phyloP scores from a whole-genome alignment of 2,113 vertebrate genomes.

The Rhizomys pruinosus region DNA sequence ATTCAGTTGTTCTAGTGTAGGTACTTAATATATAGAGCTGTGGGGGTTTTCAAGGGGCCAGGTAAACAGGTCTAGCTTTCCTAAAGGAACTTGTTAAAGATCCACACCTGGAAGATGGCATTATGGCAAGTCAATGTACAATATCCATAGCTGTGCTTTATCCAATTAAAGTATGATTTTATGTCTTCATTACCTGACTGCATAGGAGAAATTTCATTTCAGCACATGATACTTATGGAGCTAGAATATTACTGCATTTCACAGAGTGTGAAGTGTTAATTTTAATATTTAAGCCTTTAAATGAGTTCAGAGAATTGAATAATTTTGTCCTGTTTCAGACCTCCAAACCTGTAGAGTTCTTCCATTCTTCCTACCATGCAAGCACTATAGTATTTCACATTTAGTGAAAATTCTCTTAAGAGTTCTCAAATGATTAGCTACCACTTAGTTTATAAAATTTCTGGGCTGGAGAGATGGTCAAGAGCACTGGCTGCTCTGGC shows the following conservation, averaged over 20 bases:
- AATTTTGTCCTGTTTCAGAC: too few relatives aligned
- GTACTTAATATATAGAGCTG: too few relatives aligned
- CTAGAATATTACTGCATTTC: not conserved
- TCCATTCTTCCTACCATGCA: not conserved
- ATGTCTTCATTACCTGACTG: not conserved
- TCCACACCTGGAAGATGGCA: not conserved
- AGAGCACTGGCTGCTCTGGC: too few relatives aligned
- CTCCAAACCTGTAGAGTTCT: not conserved
- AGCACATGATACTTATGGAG: not conserved
- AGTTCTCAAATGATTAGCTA: not conserved
- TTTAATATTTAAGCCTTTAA: not conserved
- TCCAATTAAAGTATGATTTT: not conserved
- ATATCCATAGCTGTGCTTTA: not conserved
- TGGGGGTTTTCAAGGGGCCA: not conserved
- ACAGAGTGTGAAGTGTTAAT: not conserved
- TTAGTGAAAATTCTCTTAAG: not conserved
- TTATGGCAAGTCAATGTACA: not conserved
- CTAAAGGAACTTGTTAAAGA: not conserved
- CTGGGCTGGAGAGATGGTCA: too few relatives aligned
- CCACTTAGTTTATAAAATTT: not conserved
- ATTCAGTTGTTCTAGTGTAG: not conserved
- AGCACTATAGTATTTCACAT: not conserved
- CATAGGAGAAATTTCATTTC: not conserved
- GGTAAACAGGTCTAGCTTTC: not conserved
- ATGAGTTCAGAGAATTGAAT: not conserved